Evolutionary conservation across 2,797 vertebrate species (phyloP), one percentile per base, ranked within the genome.

Genomic region (Denticeps clupeoides): DNA sequence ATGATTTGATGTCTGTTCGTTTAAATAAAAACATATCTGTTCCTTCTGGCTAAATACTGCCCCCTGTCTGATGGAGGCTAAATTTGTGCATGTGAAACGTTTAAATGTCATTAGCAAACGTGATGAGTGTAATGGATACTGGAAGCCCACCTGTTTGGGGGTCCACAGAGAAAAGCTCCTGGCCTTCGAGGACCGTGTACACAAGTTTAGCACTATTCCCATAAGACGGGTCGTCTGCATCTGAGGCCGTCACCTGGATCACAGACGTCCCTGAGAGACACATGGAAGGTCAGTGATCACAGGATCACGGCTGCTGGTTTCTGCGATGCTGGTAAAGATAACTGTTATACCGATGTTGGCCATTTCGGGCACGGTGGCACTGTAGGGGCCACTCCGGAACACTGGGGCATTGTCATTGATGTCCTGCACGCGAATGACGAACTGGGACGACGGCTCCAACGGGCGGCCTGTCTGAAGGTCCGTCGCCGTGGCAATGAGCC

Each of bases 121-220:
- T n/a, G n/a, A 16, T 5, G 21, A 11, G 16, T 12, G 27, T 3
- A 38, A 31, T 32, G 13, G 16, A 21, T 10, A 27, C 8, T 44
- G 8, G 64, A 37, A 48, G 72, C 55, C 47, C 81, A 89, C 94
- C 94, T 90, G 93, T 92, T 68, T 98, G 89, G 21, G 92, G 86
- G 68, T 98, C 94, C 68, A 98, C 90, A 0, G 93, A 95, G 74
- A 98, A 98, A 67, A 87, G 89, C 46, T 91, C 88, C 42, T 97
- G 92, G 28, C 94, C 92, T 65, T 97, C 89, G 16, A 87, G 84
- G 44, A 98, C 86, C 41, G 91, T 89, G 42, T 98, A 98, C 58
- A 97, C 94, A 63, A 98, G 52, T 69, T 87, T 88, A 52, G 94
- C 94, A 21, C 92, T 97, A 71, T 91, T 96, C 49, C 93, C 93